phyloP scores from a whole-genome alignment of 2,888 invertebrate genomes.

The Limenitis camilla region DNA sequence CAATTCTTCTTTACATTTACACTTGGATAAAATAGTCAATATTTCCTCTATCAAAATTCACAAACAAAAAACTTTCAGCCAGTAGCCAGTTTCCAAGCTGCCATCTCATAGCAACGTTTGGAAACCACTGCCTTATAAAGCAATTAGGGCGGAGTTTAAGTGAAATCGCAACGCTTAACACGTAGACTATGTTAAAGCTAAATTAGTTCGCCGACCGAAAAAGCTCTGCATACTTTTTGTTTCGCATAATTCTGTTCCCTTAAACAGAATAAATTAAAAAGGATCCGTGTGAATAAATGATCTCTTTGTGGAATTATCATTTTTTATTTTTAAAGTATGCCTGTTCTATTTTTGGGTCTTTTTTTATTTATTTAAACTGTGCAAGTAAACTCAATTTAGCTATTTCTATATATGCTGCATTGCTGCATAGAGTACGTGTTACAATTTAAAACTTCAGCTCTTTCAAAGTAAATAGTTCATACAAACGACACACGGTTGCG shows the following conservation, averaged over 20 bases:
- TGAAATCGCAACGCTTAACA: conserved; percentile 38
- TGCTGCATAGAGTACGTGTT: no score
- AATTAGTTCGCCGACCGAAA: conserved; percentile 9
- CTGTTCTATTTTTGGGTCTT: background rate
- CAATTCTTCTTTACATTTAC: no score
- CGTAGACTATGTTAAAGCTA: conserved; percentile 29
- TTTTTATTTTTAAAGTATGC: background rate
- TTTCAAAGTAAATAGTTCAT: no score
- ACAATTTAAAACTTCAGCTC: no score
- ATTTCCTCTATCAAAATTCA: no score
- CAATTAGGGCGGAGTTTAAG: conserved; percentile 30
- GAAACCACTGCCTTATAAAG: conserved; percentile 29
- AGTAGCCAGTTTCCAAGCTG: no score
- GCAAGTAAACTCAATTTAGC: background rate
- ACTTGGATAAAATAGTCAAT: no score
- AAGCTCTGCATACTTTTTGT: conserved; percentile 9
- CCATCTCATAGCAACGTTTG: no score
- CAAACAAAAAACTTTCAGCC: no score
- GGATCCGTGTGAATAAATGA: background rate
- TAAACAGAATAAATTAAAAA: conserved; percentile 3
- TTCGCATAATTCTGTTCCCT: conserved; percentile 8
- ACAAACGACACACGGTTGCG: conserved; percentile 1
- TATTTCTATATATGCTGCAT: background rate
- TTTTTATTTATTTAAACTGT: background rate
- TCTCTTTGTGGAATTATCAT: conserved; percentile 1